These are phyloP conservation scores for Lasioglossum leucozonium DNA, from an alignment of 2,888 invertebrate genomes.

Conservation along the genomic window DNA sequence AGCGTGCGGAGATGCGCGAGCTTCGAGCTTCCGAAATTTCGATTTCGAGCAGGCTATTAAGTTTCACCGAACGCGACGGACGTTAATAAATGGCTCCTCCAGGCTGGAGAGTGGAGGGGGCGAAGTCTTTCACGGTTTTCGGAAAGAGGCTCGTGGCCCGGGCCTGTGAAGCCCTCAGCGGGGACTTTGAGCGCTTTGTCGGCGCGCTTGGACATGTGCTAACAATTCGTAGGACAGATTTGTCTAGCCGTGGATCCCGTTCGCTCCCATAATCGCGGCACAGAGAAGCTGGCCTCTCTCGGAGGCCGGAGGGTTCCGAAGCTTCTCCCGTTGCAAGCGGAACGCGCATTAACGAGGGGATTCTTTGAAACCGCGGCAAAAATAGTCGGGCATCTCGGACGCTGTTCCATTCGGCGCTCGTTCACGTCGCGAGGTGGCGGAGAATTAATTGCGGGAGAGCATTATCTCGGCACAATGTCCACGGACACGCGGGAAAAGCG, in stretches of 20 bases:
- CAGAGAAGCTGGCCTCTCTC: slow-evolving; percentile 31
- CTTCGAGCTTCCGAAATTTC: not conserved
- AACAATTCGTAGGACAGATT: slow-evolving; percentile 83
- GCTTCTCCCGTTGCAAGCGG: slow-evolving; percentile 53
- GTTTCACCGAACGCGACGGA: not conserved
- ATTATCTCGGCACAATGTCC: slow-evolving; percentile 48
- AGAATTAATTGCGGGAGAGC: slow-evolving; percentile 44
- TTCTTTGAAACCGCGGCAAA: slow-evolving; percentile 29
- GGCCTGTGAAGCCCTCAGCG: slow-evolving; percentile 72
- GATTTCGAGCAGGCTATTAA: not conserved
- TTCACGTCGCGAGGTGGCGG: slow-evolving; percentile 19
- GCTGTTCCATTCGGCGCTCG: not conserved
- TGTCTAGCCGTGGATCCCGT: slow-evolving; percentile 74
- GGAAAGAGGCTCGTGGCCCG: slow-evolving; percentile 58
- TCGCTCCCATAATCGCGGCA: slow-evolving; percentile 72
- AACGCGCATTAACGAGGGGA: slow-evolving; percentile 63
- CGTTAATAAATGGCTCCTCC: not conserved
- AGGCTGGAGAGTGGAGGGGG: not conserved
- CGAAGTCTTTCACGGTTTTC: slow-evolving; percentile 27
- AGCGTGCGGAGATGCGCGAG: not conserved
- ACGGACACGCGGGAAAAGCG: slow-evolving; percentile 39
- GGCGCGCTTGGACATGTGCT: slow-evolving; percentile 82
- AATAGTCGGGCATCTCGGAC: slow-evolving; percentile 2
- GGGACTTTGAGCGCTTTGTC: slow-evolving; percentile 80
- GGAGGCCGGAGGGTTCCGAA: slow-evolving; percentile 40